These are phyloP conservation scores for Oryzaephilus surinamensis DNA, from an alignment of 1,140 invertebrate species.

Conservation along the genomic window DNA sequence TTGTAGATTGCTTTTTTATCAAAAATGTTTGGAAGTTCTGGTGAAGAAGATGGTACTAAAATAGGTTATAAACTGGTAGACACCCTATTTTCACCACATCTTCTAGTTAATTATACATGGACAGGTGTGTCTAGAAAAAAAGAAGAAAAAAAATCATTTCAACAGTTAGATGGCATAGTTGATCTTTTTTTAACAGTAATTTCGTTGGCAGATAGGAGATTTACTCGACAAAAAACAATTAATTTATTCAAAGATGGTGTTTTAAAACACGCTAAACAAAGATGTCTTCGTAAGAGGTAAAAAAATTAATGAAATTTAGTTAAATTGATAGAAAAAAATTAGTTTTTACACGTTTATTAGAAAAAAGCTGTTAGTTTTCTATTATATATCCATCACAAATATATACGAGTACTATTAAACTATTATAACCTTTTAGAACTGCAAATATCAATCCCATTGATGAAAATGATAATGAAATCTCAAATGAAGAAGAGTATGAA, in stretches of 20 bases:
- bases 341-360: too few relatives aligned
- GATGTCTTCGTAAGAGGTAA: neutral
- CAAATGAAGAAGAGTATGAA: too few relatives aligned
- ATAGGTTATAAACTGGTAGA: neutral
- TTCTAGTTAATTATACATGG: neutral
- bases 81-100: neutral
- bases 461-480: too few relatives aligned
- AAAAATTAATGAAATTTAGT: neutral
- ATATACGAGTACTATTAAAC: too few relatives aligned
- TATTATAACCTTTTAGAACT: too few relatives aligned
- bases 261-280: neutral
- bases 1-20: too few relatives aligned
- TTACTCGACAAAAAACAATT: neutral
- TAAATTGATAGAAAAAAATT: too few relatives aligned
- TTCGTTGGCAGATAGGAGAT: neutral
- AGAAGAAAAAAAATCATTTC: neutral
- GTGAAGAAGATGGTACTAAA: neutral
- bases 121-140: neutral
- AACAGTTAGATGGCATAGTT: neutral
- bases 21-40: too few relatives aligned
- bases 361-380: too few relatives aligned
- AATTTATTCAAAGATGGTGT: neutral
- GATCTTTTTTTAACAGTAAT: neutral
- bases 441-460: too few relatives aligned
- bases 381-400: too few relatives aligned